Percentiles rank a stretch among this genome's conserved stretches.
phyloP scores from a whole-genome alignment of 2,888 invertebrate species.

The Pocota personata region DNA sequence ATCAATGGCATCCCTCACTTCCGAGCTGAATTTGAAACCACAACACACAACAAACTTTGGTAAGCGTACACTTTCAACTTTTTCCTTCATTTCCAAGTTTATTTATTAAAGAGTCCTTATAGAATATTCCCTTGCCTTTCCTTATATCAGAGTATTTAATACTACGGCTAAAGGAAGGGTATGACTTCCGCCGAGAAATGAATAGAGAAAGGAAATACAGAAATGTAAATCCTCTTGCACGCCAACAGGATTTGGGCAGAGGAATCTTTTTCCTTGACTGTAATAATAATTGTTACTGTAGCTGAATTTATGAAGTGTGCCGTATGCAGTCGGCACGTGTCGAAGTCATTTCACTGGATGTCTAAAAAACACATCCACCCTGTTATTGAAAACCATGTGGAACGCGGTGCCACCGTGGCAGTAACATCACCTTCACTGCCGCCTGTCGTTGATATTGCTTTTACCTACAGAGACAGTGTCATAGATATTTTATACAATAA shows the following conservation, averaged over 20 bases:
- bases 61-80: constrained; percentile 50
- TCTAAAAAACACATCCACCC: constrained; percentile 68
- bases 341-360: constrained; percentile 69
- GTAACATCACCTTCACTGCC: constrained; percentile 9
- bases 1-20: constrained; percentile 57
- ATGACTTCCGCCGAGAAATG: constrained; percentile 45
- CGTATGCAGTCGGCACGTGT: constrained; percentile 71
- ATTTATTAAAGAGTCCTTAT: constrained; percentile 45
- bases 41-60: constrained; percentile 56
- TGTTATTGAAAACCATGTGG: constrained; percentile 60
- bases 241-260: constrained; percentile 55
- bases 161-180: constrained; percentile 53
- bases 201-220: constrained; percentile 52
- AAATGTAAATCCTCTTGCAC: constrained; percentile 66
- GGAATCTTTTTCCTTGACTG: constrained; percentile 38
- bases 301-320: constrained; percentile 73
- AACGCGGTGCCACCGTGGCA: not conserved
- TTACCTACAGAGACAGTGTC: constrained; percentile 37
- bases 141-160: constrained; percentile 42
- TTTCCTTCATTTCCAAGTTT: constrained; percentile 38
- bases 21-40: constrained; percentile 32
- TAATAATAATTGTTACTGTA: constrained; percentile 68
- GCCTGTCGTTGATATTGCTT: constrained; percentile 19
- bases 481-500: constrained; percentile 40
- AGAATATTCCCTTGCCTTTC: constrained; percentile 12